A percentile compares a stretch with the other conserved stretches of the same genome.
These are phyloP conservation scores for Lottia gigantea DNA, from an alignment of 2,888 invertebrate genomes.

Conservation along the genomic window DNA sequence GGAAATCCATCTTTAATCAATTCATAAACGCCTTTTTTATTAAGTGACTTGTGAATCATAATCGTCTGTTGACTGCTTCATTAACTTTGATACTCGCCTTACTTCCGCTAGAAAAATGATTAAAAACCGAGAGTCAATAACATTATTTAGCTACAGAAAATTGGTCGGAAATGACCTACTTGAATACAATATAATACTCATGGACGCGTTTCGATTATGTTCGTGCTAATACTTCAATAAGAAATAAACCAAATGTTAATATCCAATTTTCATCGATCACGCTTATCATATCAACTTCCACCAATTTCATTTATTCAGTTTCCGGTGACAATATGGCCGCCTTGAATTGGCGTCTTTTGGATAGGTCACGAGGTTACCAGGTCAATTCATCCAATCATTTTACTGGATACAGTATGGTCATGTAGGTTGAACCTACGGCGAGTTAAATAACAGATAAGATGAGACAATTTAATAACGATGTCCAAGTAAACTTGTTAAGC, in stretches of 20 bases:
- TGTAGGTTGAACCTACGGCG: background rate
- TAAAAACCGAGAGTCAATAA: no score
- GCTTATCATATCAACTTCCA: constrained; percentile 7
- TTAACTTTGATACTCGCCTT: no score
- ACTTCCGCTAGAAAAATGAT: no score
- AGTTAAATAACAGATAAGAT: background rate
- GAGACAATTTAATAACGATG: background rate
- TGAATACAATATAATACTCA: no score
- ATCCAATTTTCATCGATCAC: constrained; percentile 8
- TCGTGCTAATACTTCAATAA: background rate
- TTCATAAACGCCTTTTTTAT: no score
- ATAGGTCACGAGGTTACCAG: background rate
- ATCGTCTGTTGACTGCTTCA: no score
- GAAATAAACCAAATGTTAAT: constrained; percentile 11
- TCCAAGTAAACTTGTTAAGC: constrained; percentile 6
- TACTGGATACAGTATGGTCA: background rate
- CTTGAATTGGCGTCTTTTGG: background rate
- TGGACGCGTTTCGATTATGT: background rate
- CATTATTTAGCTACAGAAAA: no score
- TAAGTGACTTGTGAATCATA: no score
- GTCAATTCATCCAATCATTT: constrained; percentile 2
- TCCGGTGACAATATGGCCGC: constrained; percentile 1
- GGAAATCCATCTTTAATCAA: no score
- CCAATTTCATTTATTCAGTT: background rate
- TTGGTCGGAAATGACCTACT: no score